These are phyloP conservation scores for Rhinatrema bivittatum DNA, from an alignment of 2,797 vertebrate species.

Conservation along the genomic window DNA sequence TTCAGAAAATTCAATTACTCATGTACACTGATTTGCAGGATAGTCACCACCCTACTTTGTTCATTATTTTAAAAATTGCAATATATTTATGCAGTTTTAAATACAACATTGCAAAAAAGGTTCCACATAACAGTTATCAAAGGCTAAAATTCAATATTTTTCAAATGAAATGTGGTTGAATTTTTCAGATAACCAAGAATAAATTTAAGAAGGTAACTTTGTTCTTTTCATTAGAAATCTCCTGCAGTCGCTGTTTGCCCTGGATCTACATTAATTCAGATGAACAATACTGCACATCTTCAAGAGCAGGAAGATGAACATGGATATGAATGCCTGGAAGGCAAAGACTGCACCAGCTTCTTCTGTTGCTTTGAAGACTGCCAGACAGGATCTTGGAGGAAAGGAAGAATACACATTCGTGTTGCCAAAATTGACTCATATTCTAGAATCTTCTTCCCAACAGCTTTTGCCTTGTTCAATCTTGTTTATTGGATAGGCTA, in stretches of 20 bases:
- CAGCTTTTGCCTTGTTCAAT: constrained; percentile 93
- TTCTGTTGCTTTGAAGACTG: constrained; percentile 96
- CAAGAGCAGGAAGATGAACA: constrained; percentile 72
- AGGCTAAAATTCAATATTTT: no score
- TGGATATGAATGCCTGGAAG: constrained; percentile 85
- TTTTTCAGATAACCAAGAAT: no score
- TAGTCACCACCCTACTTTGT: no score
- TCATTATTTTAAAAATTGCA: no score
- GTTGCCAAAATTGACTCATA: constrained; percentile 94
- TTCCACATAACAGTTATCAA: no score
- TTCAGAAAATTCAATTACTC: no score
- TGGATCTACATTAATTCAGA: constrained; percentile 81
- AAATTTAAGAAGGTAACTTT: no score
- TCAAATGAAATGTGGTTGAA: no score
- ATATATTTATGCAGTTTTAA: no score
- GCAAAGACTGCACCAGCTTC: constrained; percentile 90
- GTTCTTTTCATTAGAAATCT: constrained; percentile 49
- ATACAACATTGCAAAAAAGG: no score
- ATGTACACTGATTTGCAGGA: no score
- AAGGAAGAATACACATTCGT: constrained; percentile 87
- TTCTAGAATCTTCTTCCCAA: constrained; percentile 90
- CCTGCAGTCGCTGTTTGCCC: constrained; percentile 69
- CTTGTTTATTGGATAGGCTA: constrained; percentile 94
- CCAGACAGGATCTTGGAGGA: constrained; percentile 84
- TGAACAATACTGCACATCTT: constrained; percentile 78